Evolutionary conservation across 2,797 vertebrate genomes (phyloP), one percentile per base, ranked within the genome.

Genomic region (Oreochromis mossambicus): DNA sequence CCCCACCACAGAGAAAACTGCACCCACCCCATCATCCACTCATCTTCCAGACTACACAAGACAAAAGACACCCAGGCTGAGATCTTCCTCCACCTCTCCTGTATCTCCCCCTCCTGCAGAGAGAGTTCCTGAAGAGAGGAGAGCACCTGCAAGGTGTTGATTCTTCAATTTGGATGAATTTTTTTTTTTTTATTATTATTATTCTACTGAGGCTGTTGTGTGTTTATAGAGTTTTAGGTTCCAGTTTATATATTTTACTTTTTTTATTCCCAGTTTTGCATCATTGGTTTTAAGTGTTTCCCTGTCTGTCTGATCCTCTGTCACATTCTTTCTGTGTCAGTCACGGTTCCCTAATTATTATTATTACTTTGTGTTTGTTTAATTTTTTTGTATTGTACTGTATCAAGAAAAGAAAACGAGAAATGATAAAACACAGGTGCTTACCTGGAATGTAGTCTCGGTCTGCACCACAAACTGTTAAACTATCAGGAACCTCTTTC

Each of bases 381-480:
- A n/a, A 0, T 10, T 3, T 58, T 15, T 32, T n/a, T n/a, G n/a
- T 0, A 32, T 29, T 2, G 55, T 56, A 32, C 26, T 56, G 8
- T 3, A 56, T 56, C 8, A 6, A 0, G 26, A 17, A 3, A 32
- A 17, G 55, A 56, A 56, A 17, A 56, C 0, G 5, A 8, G 26
- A 29, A 56, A 29, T 56, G 3, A 15, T 56, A 17, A 56, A 56
- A 29, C 54, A 29, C 55, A 29, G 55, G 0, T 29, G 8, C 26
- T 56, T 1, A 3, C 15, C 14, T 56, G 26, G 2, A 32, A 56
- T 15, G 55, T 29, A 56, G 26, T 29, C 55, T 15, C 0, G 8
- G 8, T 56, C 14, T 56, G 55, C 26, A 29, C 3, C 26, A 17
- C 55, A 56, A 56, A 2, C 1, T 9, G 14, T 29, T 56, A 56